Evolutionary conservation across 2,113 vertebrate species (phyloP).

Genomic region (Alligator sinensis): DNA sequence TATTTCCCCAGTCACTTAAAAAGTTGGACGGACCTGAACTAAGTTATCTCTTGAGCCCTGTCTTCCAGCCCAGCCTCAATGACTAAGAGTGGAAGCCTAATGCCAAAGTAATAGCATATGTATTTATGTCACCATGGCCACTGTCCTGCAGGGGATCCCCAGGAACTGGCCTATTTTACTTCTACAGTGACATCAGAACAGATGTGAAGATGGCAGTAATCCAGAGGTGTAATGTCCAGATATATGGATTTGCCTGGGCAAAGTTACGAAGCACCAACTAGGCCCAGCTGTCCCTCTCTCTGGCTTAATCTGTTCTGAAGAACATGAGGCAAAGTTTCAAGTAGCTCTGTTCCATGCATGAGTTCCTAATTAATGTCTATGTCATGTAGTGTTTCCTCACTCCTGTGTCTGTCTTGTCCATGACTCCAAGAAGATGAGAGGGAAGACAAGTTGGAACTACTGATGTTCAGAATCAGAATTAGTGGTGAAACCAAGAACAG

Average conservation of each 20-base stretch:
- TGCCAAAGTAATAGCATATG: neutral
- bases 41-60: neutral
- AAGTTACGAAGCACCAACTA: slow-evolving; percentile 56
- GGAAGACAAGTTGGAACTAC: neutral
- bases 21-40: neutral
- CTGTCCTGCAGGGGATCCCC: neutral
- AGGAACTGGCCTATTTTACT: neutral
- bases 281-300: slow-evolving; percentile 49
- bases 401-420: neutral
- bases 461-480: too few relatives aligned
- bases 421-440: neutral
- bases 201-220: slow-evolving; percentile 58
- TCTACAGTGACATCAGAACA: neutral
- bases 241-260: neutral
- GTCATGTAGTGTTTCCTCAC: neutral
- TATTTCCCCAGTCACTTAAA: too few relatives aligned
- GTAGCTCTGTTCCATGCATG: neutral
- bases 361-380: neutral
- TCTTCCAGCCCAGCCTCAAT: accelerated
- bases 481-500: too few relatives aligned
- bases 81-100: neutral
- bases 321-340: neutral
- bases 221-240: neutral
- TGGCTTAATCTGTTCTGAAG: neutral
- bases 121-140: neutral